Base-by-base conservation (phyloP, 2,797 vertebrate genomes). In the Gymnodraco acuticeps region DNA sequence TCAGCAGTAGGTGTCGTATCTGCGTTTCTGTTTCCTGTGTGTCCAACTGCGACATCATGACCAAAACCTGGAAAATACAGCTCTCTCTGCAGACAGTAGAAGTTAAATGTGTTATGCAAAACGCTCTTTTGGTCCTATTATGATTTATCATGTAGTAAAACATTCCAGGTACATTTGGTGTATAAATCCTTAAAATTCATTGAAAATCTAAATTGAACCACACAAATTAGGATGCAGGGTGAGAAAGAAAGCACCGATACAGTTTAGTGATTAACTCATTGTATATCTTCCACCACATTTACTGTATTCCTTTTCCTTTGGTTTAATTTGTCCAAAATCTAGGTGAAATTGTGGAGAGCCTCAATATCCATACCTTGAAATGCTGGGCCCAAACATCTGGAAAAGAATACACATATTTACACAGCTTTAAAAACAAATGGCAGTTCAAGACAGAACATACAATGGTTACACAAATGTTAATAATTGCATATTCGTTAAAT, bases 21-120 rank as follows among this genome's bases (percentile, higher is more conserved):
- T 60, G 70, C 14, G 61, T 33, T 54, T 89, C 79, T 0, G 88
- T 92, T 67, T 92, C 70, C 55, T 72, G 52, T 0, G 86, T 54
- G 72, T 91, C 75, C 41, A 66, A 82, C 10, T 63, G 77, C 3
- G 62, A 69, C 76, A 16, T 83, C 47, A 53, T 74, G 20, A 93
- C 93, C 75, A 82, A 78, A 15, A 94, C 87, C 70, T 94, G 94
- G 85, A 95, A 96, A 31, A 89, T 47, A 47, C 92, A 94, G 68
- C 89, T 89, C 82, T 88, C 83, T 68, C 89, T 95, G 86, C 68
- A 77, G 55, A 74, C 50, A 71, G 45, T 1, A 48, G 48, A 13
- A 53, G 48, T 33, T n/a, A 13, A 65, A 65, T 10, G 50, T 16
- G 0, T 9, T 13, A 1, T 16, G 4, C 16, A 42, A 55, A 54